Evolutionary conservation across 2,797 vertebrate species (phyloP), one percentile per base, ranked within the genome.

Genomic region (Rhabdomys pumilio): DNA sequence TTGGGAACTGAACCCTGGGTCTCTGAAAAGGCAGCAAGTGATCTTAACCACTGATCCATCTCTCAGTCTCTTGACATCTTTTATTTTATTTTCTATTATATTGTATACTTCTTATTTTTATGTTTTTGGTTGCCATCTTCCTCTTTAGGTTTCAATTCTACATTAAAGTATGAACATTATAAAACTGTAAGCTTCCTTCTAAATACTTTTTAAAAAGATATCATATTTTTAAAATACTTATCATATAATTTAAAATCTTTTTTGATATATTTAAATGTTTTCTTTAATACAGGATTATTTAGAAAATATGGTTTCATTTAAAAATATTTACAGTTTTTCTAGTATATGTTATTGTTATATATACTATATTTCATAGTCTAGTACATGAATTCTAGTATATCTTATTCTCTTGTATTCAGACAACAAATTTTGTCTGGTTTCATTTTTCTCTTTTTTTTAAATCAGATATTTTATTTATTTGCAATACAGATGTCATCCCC

Each of bases 401-500:
- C 47, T 53, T 79, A 81, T 57, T 96, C 31, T 89, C 4, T 47
- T 44, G 11, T 53, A 53, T 26, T 59, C 29, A 61, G 76, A 50
- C 59, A 90, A 90, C n/a, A 94, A 75, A 90, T 86, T 57, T 31
- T 44, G 72, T 88, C 79, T 95, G 41, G 53, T 67, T 96, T 90
- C 24, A 73, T 3, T 59, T 3, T 90, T 73, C 38, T 38, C 38
- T 93, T 1, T 50, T 50, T 50, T 8, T 50, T 50, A 10, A 50
- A 50, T 50, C 8, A 7, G 47, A 50, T 50, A 50, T 50, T 50
- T 50, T 50, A 50, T 50, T 50, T 50, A 50, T 50, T 50, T 50
- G 8, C 47, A 50, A 50, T 50, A 50, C 7, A 50, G 9, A 50
- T 50, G 9, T 50, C 47, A 50, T 50, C 9, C 47, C 7, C 47